A percentile compares a stretch with the other conserved stretches of the same genome.
phyloP scores from a whole-genome alignment of 2,113 vertebrate genomes.

The Reinhardtius hippoglossoides region DNA sequence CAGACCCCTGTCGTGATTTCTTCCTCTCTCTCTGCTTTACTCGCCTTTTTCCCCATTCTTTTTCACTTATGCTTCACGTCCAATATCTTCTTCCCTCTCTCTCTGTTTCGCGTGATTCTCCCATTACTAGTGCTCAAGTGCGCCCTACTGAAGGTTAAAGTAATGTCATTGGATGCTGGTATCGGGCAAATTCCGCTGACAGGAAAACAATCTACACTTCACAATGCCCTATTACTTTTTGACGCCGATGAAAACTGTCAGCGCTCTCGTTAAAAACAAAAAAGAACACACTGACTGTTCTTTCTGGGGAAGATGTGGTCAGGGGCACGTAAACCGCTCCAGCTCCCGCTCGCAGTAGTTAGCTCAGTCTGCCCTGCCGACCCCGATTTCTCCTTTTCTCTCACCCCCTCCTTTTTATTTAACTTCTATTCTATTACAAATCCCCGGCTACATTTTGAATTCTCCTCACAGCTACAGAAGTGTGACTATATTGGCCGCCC shows the following conservation, averaged over 20 bases:
- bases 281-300: slow-evolving; percentile 9
- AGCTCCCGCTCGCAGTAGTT: slow-evolving; percentile 18
- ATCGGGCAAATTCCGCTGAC: slow-evolving; percentile 13
- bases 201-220: slow-evolving; percentile 5
- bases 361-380: slow-evolving; percentile 27
- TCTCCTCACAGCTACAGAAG: slow-evolving; percentile 48
- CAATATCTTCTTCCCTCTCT: not conserved
- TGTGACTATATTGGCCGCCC: slow-evolving; percentile 36
- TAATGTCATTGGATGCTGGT: not conserved
- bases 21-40: slow-evolving; percentile 2
- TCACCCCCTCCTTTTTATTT: not conserved
- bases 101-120: not conserved
- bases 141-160: slow-evolving; percentile 13
- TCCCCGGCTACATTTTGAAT: slow-evolving; percentile 36
- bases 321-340: not conserved
- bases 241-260: slow-evolving; percentile 21
- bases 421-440: slow-evolving; percentile 14
- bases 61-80: not conserved
- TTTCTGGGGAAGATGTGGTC: not conserved
- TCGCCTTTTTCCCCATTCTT: slow-evolving; percentile 13
- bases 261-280: slow-evolving; percentile 7
- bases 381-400: slow-evolving; percentile 4
- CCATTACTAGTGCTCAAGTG: not conserved
- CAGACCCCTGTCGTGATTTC: slow-evolving; percentile 18
- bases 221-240: slow-evolving; percentile 15